Evolutionary conservation across 2,113 vertebrate species (phyloP).

Genomic region (Oxygymnocypris stewartii): DNA sequence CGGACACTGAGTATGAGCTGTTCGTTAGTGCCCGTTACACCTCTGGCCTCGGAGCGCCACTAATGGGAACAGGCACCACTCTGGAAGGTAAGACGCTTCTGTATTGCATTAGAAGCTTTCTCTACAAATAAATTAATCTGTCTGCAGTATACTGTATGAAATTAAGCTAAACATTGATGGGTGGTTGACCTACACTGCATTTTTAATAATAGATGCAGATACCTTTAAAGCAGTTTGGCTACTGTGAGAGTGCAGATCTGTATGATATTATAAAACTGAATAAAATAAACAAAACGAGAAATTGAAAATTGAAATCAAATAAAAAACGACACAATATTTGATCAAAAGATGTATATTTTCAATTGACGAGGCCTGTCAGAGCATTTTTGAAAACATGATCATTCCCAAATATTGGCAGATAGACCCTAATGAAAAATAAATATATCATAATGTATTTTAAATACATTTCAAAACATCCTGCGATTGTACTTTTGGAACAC

Average conservation of each 20-base stretch:
- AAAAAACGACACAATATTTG: no score
- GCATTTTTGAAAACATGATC: no score
- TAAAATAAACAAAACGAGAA: no score
- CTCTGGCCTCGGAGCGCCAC: conserved; percentile 86
- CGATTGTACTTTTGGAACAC: no score
- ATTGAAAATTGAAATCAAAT: no score
- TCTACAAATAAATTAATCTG: not conserved
- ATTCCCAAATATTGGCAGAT: not conserved
- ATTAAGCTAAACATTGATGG: not conserved
- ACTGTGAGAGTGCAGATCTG: not conserved
- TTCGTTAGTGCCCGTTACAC: conserved; percentile 88
- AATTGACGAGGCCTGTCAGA: not conserved
- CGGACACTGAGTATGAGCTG: conserved; percentile 85
- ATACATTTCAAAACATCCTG: no score
- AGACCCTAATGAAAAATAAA: no score
- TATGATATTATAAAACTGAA: no score
- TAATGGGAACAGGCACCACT: conserved; percentile 88
- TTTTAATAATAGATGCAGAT: not conserved
- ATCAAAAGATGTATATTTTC: not conserved
- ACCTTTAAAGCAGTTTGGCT: no score
- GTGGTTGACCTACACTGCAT: not conserved
- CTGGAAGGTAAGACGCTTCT: conserved; percentile 86
- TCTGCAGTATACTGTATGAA: conserved; percentile 30
- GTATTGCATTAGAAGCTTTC: no score
- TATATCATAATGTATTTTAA: no score